Conservation (phyloP, 2,113 vertebrate genomes). For the Chamaetylas fuelleborni region DNA sequence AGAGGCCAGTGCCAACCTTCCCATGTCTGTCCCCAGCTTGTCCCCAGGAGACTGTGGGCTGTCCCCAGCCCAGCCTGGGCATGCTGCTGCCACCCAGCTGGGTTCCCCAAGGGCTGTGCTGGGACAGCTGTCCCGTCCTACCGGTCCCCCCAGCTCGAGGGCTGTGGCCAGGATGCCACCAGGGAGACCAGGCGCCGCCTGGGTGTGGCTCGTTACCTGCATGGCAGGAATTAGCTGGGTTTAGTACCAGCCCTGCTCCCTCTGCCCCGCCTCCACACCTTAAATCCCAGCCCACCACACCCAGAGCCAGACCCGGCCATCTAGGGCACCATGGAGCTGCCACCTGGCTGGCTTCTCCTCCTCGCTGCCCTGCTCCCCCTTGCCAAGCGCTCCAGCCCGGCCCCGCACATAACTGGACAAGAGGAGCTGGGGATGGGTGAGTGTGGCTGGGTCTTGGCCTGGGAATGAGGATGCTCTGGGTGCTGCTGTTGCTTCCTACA, state of each 20-base stretch:
- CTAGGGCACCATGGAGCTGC: constrained; percentile 37
- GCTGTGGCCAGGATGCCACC: background rate
- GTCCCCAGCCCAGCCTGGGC: background rate
- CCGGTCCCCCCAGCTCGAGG: constrained; percentile 14
- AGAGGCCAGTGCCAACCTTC: background rate
- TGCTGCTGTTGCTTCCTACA: accelerated
- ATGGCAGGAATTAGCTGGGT: constrained; percentile 14
- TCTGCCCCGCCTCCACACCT: background rate
- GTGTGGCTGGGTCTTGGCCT: accelerated
- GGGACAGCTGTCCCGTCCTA: background rate
- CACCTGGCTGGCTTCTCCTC: background rate
- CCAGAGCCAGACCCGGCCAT: background rate
- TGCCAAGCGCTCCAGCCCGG: accelerated
- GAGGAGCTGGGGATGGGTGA: background rate
- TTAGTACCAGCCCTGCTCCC: background rate
- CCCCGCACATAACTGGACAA: accelerated
- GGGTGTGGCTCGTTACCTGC: background rate
- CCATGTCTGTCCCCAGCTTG: background rate
- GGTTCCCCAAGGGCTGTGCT: accelerated
- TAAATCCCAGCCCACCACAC: constrained; percentile 17
- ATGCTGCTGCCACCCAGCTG: background rate
- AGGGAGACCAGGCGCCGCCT: background rate
- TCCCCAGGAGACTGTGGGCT: accelerated
- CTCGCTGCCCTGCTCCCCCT: background rate
- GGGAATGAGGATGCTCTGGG: background rate